Base-by-base conservation (phyloP, 1,140 invertebrate species). In the Pogonomyrmex californicus region DNA sequence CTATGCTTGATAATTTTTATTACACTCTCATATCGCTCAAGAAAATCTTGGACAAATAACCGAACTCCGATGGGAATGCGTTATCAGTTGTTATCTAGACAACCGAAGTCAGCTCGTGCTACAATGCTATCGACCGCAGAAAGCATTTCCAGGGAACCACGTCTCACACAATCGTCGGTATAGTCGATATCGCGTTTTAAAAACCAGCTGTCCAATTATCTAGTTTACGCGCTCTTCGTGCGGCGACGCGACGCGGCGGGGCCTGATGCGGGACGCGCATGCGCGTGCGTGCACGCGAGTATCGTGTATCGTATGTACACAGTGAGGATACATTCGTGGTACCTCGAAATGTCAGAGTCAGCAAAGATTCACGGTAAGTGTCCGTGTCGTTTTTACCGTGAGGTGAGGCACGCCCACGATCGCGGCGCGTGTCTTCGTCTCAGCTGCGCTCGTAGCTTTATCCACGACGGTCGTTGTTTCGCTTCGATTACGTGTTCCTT, bases 281-380 rank as follows among this genome's bases (percentile, higher is more conserved):
- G 30, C 23, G 70, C 33, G 14, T 23, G 51, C 54, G 54, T n/a
- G n/a, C 23, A 44, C 38, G 23, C 14, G 14, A 49, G 38, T 23
- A 23, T 7, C 14, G 44, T 33, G 68, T 33, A 33, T 14, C 49
- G 30, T 54, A 33, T 36, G 66, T 7, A 49, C 33, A 49, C 63
- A 38, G 9, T 7, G 49, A 65, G 36, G 33, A 7, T n/a, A 10
- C 54, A 2, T 44, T 12, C 7, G 79, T 71, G 79, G 49, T 14
- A 82, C 12, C 23, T 73, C 41, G 66, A 82, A 36, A 82, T 82
- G 79, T 82, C 79, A 82, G n/a, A 60, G 73, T 71, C 38, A 23
- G 17, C 66, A 12, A 30, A 47, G n/a, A 82, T 36, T 60, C 30
- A 60, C 33, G 54, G 79, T 41, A 73, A 73, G 66, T 58, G 41